Percentiles rank a stretch among this genome's conserved stretches.
Evolutionary conservation across 2,113 vertebrate species (phyloP).

Genomic region (Sylvia atricapilla): DNA sequence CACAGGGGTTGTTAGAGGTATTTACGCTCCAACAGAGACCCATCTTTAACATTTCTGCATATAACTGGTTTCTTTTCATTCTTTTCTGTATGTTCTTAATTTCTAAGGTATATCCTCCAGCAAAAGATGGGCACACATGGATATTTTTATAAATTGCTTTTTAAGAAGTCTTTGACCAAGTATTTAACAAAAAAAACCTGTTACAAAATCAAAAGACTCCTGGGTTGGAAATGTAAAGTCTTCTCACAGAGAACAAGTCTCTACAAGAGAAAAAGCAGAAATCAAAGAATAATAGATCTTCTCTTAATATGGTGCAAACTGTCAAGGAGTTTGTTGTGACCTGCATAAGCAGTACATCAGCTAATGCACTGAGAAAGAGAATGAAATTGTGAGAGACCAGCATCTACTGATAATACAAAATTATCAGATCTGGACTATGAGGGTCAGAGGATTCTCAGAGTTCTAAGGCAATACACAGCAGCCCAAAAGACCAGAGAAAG

Average conservation of each 20-base stretch:
- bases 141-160: slow-evolving; percentile 19
- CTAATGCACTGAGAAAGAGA: neutral
- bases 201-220: slow-evolving; percentile 9
- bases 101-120: neutral
- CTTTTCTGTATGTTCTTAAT: neutral
- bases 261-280: slow-evolving; percentile 13
- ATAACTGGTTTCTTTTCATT: neutral
- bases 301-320: slow-evolving; percentile 18
- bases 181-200: neutral
- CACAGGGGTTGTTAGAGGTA: neutral
- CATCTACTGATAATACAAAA: neutral
- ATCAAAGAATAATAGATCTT: neutral
- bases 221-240: neutral
- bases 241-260: neutral
- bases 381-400: neutral
- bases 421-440: neutral
- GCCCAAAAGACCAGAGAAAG: neutral
- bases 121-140: neutral
- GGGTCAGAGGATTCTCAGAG: neutral
- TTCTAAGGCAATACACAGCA: neutral
- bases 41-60: neutral
- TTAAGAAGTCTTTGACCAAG: neutral
- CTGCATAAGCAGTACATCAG: neutral
- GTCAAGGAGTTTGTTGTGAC: neutral
- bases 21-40: neutral